Conservation (phyloP, 2,113 vertebrate species). For the Cyprinodon brontotheroides region DNA sequence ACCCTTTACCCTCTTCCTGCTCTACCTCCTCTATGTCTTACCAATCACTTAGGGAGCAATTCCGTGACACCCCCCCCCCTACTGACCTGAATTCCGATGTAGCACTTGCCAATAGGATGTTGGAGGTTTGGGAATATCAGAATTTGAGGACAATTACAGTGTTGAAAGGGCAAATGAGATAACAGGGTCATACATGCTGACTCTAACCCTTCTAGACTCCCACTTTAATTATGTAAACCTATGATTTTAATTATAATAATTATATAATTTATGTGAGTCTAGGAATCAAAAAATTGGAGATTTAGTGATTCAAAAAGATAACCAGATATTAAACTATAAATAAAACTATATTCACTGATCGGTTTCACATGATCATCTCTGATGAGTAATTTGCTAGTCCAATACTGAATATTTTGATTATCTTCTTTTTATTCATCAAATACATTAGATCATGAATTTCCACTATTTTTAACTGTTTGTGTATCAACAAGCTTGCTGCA, state of each 20-base stretch:
- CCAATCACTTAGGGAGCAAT: slow-evolving; percentile 54
- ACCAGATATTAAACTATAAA: background rate
- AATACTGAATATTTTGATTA: background rate
- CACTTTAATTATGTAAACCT: background rate
- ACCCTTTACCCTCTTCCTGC: background rate
- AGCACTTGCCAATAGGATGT: slow-evolving; percentile 67
- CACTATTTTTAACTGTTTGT: background rate
- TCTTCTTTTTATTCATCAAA: background rate
- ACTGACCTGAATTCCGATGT: slow-evolving; percentile 71
- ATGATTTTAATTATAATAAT: background rate
- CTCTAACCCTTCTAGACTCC: slow-evolving; percentile 7
- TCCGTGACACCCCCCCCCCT: slow-evolving; percentile 56
- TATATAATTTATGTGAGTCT: background rate
- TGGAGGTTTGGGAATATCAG: slow-evolving; percentile 50
- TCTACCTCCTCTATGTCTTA: slow-evolving; percentile 37
- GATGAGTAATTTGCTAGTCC: background rate
- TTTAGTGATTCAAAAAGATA: background rate
- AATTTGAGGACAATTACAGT: slow-evolving; percentile 23
- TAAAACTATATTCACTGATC: background rate
- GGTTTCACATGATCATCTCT: background rate
- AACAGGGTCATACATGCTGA: slow-evolving; percentile 46
- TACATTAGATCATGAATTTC: background rate
- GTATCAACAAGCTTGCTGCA: background rate
- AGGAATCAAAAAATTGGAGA: background rate
- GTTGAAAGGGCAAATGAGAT: slow-evolving; percentile 28